These are phyloP conservation scores for Erebia palarica DNA, from an alignment of 2,888 invertebrate species.

Conservation along the genomic window DNA sequence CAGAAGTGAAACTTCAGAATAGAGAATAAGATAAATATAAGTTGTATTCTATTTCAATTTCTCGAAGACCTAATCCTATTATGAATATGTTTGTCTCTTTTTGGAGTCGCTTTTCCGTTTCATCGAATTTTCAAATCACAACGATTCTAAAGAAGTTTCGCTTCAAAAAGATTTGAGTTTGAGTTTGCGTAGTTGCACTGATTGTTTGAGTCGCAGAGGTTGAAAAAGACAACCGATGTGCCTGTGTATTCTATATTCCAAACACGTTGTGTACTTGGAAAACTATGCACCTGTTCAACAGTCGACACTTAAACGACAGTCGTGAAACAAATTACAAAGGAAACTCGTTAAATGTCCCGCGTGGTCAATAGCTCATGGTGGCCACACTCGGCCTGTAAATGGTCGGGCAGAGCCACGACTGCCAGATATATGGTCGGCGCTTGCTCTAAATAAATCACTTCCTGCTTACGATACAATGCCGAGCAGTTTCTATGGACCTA, in stretches of 20 bases:
- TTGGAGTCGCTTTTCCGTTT: no score
- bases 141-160: no score
- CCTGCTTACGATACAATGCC: slow-evolving; percentile 68
- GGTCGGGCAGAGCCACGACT: slow-evolving; percentile 69
- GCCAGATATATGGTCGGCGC: slow-evolving; percentile 65
- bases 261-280: slow-evolving; percentile 15
- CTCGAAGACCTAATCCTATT: no score
- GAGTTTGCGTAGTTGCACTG: no score
- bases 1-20: no score
- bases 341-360: slow-evolving; percentile 48
- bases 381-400: slow-evolving; percentile 61
- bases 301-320: slow-evolving; percentile 29
- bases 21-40: no score
- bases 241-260: not conserved
- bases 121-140: no score
- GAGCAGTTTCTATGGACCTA: slow-evolving; percentile 28
- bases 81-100: no score
- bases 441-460: slow-evolving; percentile 78
- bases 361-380: slow-evolving; percentile 52
- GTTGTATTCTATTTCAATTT: no score
- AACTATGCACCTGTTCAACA: slow-evolving; percentile 20
- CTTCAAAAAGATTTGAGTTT: no score
- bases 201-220: not conserved
- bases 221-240: not conserved
- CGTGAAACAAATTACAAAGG: slow-evolving; percentile 47